Evolutionary conservation across 2,797 vertebrate genomes (phyloP).

Genomic region (Pelochelys cantorii): DNA sequence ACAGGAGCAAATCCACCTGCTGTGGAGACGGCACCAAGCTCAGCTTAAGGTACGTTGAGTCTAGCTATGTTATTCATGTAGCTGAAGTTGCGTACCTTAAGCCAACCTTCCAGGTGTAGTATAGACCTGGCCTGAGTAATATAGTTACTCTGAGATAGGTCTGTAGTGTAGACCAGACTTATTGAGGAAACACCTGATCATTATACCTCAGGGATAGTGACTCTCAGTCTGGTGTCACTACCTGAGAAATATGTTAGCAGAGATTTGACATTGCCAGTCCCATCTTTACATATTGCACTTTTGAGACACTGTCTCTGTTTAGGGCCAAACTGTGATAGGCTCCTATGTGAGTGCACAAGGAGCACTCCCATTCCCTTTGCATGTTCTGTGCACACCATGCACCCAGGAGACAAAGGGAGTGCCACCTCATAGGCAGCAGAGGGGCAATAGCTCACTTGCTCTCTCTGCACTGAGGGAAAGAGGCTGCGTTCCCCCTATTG

Average conservation of each 20-base stretch:
- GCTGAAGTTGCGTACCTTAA: too few species aligned
- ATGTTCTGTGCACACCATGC: not conserved
- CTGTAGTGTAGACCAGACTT: not conserved
- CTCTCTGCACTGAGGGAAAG: not conserved
- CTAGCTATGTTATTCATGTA: too few species aligned
- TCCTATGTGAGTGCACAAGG: not conserved
- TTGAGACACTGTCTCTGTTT: not conserved
- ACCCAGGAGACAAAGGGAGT: not conserved
- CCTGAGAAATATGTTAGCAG: slow-evolving; percentile 49
- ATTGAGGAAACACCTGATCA: not conserved
- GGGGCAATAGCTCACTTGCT: not conserved
- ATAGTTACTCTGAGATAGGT: too few species aligned
- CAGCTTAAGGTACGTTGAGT: too few species aligned
- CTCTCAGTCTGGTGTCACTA: not conserved
- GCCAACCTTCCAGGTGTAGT: too few species aligned
- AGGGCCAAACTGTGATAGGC: not conserved
- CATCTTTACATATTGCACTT: slow-evolving; percentile 9
- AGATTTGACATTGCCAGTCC: not conserved
- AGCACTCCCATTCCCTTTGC: not conserved
- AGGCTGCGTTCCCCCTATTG: not conserved
- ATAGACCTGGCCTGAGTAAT: too few species aligned
- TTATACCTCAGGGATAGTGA: not conserved
- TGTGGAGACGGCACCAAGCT: too few species aligned
- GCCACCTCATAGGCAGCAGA: not conserved
- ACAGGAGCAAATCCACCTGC: too few species aligned